Conservation (phyloP, 2,113 vertebrate species). For the Podilymbus podiceps region DNA sequence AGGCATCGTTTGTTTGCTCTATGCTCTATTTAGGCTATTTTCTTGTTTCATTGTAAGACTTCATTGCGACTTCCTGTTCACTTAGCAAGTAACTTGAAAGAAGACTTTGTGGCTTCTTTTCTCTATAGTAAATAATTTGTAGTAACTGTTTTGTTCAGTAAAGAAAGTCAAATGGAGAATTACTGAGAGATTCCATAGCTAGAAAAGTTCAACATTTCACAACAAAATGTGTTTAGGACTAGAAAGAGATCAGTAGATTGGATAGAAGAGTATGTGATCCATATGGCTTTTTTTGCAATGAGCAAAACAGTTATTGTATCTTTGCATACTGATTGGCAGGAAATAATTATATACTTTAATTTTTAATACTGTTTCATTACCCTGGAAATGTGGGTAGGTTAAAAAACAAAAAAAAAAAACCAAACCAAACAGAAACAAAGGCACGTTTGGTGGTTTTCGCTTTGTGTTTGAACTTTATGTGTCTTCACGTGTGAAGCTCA, state of each 20-base stretch:
- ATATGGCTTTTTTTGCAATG: not conserved
- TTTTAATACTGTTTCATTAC: not conserved
- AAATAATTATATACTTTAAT: not conserved
- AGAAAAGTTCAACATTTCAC: not conserved
- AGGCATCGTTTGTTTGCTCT: not conserved
- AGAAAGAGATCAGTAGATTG: not conserved
- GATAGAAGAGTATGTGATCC: not conserved
- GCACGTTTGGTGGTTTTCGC: rapidly evolving
- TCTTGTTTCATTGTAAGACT: not conserved
- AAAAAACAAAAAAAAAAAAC: not conserved
- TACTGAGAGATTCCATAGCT: not conserved
- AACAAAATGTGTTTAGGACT: not conserved
- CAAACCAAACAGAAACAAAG: not conserved
- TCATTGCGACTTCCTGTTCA: not conserved
- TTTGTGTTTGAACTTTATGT: not conserved
- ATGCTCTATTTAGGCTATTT: not conserved
- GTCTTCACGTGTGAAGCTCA: not conserved
- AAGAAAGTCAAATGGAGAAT: not conserved
- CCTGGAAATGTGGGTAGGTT: not conserved
- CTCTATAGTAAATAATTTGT: not conserved
- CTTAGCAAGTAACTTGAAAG: not conserved
- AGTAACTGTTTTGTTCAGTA: not conserved
- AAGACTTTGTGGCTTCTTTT: not conserved
- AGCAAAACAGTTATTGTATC: not conserved
- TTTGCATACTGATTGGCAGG: not conserved